Evolutionary conservation across 2,888 invertebrate genomes (phyloP), one percentile per base, ranked within the genome.

Genomic region (Eupithecia vulgata): DNA sequence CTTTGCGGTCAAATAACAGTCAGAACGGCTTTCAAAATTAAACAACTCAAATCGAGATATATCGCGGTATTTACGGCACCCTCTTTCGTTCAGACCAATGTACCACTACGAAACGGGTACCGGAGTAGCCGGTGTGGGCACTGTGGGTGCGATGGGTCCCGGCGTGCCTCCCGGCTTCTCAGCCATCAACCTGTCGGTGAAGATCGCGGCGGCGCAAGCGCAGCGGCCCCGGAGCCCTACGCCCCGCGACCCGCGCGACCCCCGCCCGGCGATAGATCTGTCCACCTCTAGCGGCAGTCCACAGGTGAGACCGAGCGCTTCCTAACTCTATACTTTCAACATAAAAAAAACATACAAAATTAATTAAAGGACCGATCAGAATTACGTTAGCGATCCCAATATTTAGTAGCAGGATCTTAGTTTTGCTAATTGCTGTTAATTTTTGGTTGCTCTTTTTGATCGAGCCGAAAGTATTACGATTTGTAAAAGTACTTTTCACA

Each of bases 221-320:
- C 95, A 95, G 85, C 96, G 94, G 91, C 96, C 95, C 93, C 96
- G 94, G 93, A 96, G 95, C 95, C 97, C 97, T 65, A 96, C 97
- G 76, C 96, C 97, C 73, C 95, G 96, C 59, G 96, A 96, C 82
- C 97, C 97, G 71, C 96, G 97, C 61, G 97, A 97, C 83, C 96
- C 96, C 67, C 96, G 97, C 77, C 97, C 97, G 17, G 97, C 97
- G 82, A 97, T 98, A 93, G 98, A 98, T 92, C 95, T 98, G 69
- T 97, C 97, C 82, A 97, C 97, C 79, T 97, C 98, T 83, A 97
- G 97, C 90, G 97, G 98, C 81, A 98, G 97, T 95, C 98, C 98
- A 84, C 97, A 97, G 96, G 97, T 97, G 91, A 95, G 90, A 84
- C 81, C 81, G 72, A 70, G 69, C 65, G 71, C 68, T 73, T 73